These are phyloP conservation scores for Aphodius granarius DNA, from an alignment of 2,888 invertebrate species.

Conservation along the genomic window DNA sequence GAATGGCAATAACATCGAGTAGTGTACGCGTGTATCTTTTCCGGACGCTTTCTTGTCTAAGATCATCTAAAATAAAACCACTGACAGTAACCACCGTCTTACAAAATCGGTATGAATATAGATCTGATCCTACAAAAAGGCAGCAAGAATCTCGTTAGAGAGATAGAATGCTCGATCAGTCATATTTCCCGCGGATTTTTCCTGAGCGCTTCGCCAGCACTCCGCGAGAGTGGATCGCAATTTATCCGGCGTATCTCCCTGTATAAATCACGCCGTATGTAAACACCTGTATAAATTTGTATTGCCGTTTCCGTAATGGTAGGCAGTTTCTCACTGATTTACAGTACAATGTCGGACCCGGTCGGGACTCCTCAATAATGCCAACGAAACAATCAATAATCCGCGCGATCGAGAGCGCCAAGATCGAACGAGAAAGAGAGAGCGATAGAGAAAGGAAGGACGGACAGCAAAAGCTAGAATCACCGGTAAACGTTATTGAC, in stretches of 20 bases:
- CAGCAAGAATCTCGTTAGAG: neutral
- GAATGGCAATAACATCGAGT: neutral
- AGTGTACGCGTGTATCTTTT: neutral
- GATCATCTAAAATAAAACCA: too few species aligned
- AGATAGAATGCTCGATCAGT: neutral
- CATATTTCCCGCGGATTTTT: neutral
- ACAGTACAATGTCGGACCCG: neutral
- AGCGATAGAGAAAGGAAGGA: neutral
- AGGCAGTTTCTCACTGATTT: neutral
- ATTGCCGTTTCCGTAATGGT: neutral
- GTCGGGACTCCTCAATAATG: neutral
- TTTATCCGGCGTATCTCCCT: neutral
- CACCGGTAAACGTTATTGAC: conserved; percentile 29
- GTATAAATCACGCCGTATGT: neutral
- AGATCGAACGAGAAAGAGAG: neutral
- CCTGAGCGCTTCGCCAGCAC: neutral
- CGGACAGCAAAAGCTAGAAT: conserved; percentile 11
- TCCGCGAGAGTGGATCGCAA: neutral
- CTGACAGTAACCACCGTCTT: too few species aligned
- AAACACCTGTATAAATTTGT: neutral
- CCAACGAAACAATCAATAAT: neutral
- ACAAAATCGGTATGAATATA: too few species aligned
- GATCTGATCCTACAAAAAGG: neutral
- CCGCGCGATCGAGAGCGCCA: neutral
- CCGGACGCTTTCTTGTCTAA: neutral